Evolutionary conservation across 2,888 invertebrate species (phyloP), one percentile per base, ranked within the genome.

Genomic region (Tiphia femorata): DNA sequence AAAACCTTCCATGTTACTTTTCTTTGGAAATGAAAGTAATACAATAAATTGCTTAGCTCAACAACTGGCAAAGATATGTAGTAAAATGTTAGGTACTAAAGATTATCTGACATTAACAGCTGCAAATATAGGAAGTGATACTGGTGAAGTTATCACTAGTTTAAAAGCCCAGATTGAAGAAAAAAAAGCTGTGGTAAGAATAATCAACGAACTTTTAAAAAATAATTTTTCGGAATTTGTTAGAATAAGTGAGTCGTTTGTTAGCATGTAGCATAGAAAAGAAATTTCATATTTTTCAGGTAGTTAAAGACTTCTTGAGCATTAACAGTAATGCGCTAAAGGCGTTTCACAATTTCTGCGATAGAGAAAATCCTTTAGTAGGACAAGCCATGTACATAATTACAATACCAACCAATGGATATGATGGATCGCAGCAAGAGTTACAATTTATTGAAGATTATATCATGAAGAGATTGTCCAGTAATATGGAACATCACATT

Each of bases 291-390:
- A 38, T 53, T 40, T 72, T 75, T 27, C 61, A 83, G 82, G 62
- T 83, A 27, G 53, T 83, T 35, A 62, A 68, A 12, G 76, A 83
- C 53, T 51, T 83, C 14, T 51, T 83, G 25, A 68, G 64, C 8
- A 54, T 81, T 30, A 57, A 78, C 55, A 53, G 67, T 14, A 61
- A 72, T 25, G 78, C 79, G 2, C 57, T 82, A 1, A 84, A 82
- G 67, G 86, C 86, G 2, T 85, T 89, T 62, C 89, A 89, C 67
- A 78, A 84, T 51, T 84, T 89, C 62, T 89, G 88, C 64, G 89
- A 89, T 67, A 85, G 85, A 21, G 61, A 84, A 38, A 84, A 78
- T 50, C 88, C 89, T 7, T 60, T 85, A 23, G 83, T 86, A 7
- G 56, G 64, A 41, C 77, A 79, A 43, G 82, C 82, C 12, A 68